A percentile compares a stretch with the other conserved stretches of the same genome.
These are phyloP conservation scores for Porites lutea DNA, from an alignment of 64 coral and sea anemone genomes.

Conservation along the genomic window DNA sequence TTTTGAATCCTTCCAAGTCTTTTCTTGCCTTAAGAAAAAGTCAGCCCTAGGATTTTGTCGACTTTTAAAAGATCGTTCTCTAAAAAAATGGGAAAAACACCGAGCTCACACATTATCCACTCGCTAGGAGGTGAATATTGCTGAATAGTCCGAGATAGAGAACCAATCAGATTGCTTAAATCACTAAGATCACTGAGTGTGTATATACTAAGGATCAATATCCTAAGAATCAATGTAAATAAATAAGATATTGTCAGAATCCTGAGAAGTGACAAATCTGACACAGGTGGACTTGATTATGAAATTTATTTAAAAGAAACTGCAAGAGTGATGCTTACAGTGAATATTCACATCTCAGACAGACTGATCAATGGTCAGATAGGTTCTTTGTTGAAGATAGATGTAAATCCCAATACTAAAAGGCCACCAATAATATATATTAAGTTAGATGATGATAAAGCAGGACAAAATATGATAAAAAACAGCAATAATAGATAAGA, in stretches of 20 bases:
- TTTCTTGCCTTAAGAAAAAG: too few species aligned
- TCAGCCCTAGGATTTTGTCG: too few species aligned
- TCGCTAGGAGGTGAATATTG: too few species aligned
- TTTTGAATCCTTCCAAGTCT: too few species aligned
- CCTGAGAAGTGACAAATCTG: not conserved
- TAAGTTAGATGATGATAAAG: constrained; percentile 51
- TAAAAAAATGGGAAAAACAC: too few species aligned
- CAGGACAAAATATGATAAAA: not conserved
- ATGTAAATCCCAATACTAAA: not conserved
- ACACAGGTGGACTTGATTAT: constrained; percentile 33
- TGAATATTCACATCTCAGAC: constrained; percentile 34
- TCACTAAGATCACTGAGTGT: not conserved
- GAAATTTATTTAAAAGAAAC: constrained; percentile 5
- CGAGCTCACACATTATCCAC: too few species aligned
- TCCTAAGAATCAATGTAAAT: not conserved
- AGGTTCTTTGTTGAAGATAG: constrained; percentile 13
- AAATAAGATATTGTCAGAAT: constrained; percentile 7
- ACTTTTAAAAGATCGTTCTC: too few species aligned
- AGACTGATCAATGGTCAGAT: constrained; percentile 36
- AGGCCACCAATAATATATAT: not conserved
- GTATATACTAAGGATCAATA: constrained; percentile 1
- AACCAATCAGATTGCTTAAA: too few species aligned
- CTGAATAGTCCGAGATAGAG: too few species aligned
- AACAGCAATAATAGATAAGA: not conserved
- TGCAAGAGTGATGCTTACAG: not conserved